A percentile compares a stretch with the other conserved stretches of the same genome.
phyloP scores from a whole-genome alignment of 2,797 vertebrate genomes.

The Enteromius fasciolatus region DNA sequence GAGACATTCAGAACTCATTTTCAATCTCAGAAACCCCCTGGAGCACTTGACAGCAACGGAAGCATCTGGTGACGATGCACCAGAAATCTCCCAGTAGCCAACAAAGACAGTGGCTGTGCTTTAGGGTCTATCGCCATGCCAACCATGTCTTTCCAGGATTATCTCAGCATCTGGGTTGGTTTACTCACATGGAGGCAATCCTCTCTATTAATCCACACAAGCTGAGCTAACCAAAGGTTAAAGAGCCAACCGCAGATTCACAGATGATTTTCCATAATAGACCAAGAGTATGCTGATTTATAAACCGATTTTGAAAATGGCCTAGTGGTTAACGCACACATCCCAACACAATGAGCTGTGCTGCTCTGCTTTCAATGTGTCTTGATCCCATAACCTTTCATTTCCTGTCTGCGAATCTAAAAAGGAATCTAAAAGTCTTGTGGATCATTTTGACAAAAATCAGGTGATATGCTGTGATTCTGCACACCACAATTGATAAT shows the following conservation, averaged over 20 bases:
- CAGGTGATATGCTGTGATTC: not conserved
- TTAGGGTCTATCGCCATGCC: slow-evolving; percentile 51
- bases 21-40: slow-evolving; percentile 53
- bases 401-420: not conserved
- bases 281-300: not conserved
- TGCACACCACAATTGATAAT: not conserved
- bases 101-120: slow-evolving; percentile 57
- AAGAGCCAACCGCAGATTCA: slow-evolving; percentile 28
- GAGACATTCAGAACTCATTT: slow-evolving; percentile 28
- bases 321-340: not conserved
- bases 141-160: slow-evolving; percentile 64
- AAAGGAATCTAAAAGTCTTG: not conserved
- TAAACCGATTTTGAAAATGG: not conserved
- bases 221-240: slow-evolving; percentile 39
- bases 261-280: slow-evolving; percentile 3
- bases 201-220: slow-evolving; percentile 45
- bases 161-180: slow-evolving; percentile 62
- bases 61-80: slow-evolving; percentile 65
- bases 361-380: not conserved
- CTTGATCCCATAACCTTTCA: not conserved
- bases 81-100: slow-evolving; percentile 68
- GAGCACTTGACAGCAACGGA: slow-evolving; percentile 64
- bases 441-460: not conserved
- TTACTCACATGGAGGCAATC: slow-evolving; percentile 57
- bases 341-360: not conserved